Evolutionary conservation across 2,113 vertebrate species (phyloP).

Genomic region (Erythrocebus patas): DNA sequence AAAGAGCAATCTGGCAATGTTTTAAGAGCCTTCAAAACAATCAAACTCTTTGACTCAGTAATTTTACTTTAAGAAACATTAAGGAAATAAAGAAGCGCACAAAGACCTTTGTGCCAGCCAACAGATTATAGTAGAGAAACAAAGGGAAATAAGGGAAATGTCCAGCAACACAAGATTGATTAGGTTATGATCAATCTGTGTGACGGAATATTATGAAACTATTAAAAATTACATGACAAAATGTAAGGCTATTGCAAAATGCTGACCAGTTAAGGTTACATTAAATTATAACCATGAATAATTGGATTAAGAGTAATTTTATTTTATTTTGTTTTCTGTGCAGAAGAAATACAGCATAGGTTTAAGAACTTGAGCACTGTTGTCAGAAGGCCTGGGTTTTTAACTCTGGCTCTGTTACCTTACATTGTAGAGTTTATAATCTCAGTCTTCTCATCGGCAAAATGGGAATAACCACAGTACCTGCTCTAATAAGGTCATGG

Average conservation of each 20-base stretch:
- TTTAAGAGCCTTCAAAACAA: neutral
- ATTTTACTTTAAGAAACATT: neutral
- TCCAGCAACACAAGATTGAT: neutral
- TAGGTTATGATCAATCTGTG: neutral
- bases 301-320: neutral
- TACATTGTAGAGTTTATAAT: neutral
- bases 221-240: neutral
- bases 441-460: neutral
- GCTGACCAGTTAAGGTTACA: neutral
- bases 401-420: neutral
- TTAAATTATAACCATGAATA: neutral
- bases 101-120: neutral
- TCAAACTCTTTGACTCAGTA: neutral
- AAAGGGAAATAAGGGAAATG: neutral
- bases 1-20: neutral
- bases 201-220: neutral
- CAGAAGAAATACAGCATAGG: neutral
- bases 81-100: neutral
- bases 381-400: neutral
- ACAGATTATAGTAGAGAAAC: neutral
- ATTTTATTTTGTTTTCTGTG: neutral
- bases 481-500: neutral
- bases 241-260: neutral
- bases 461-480: neutral
- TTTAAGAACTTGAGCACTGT: slow-evolving; percentile 15